phyloP scores from a whole-genome alignment of 2,113 vertebrate species.

The Terrapene triunguis region DNA sequence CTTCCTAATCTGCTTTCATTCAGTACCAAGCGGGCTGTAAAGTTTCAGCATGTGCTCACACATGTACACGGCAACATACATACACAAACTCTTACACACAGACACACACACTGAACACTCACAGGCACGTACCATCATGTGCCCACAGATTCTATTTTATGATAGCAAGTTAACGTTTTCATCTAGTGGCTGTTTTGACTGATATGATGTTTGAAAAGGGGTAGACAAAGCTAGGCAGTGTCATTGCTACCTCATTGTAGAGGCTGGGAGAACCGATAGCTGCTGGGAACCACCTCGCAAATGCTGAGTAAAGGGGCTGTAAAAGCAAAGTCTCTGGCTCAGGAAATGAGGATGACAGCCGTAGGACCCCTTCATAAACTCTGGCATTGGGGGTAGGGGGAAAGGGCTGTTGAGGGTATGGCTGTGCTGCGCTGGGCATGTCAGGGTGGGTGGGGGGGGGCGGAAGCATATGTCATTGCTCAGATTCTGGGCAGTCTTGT shows the following conservation, averaged over 20 bases:
- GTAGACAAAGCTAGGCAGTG: not conserved
- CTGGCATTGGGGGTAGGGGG: not conserved
- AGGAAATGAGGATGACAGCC: no score
- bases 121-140: not conserved
- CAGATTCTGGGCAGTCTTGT: not conserved
- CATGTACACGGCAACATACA: not conserved
- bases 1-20: conserved; percentile 56
- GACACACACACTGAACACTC: not conserved
- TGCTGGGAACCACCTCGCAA: not conserved
- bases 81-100: not conserved
- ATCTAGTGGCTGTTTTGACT: not conserved
- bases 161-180: not conserved
- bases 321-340: not conserved
- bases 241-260: not conserved
- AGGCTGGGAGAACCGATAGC: not conserved
- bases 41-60: not conserved
- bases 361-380: not conserved
- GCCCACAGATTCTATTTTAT: not conserved
- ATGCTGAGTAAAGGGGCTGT: not conserved
- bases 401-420: no score
- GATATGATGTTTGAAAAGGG: not conserved
- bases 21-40: not conserved
- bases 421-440: no score
- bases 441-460: not conserved
- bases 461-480: not conserved